Evolutionary conservation across 2,888 invertebrate genomes (phyloP).

Genomic region (Cryptus armator): DNA sequence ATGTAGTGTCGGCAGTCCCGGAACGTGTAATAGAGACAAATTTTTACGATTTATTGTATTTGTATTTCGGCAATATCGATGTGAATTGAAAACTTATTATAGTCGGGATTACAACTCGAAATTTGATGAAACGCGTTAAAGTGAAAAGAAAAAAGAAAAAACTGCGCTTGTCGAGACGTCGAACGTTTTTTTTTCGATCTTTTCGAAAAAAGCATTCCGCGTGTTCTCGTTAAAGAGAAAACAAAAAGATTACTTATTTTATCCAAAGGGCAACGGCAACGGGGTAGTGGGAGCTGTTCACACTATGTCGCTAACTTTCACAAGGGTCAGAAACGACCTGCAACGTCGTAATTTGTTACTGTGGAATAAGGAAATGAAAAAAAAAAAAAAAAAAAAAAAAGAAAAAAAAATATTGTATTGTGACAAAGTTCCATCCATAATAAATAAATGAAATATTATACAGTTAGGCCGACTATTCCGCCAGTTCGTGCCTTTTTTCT

Average conservation of each 20-base stretch:
- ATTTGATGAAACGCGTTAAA: constrained; percentile 7
- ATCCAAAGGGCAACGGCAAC: constrained; percentile 65
- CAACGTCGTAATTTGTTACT: constrained; percentile 71
- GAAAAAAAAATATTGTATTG: constrained; percentile 81
- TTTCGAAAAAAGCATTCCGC: constrained; percentile 4
- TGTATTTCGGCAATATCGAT: constrained; percentile 59
- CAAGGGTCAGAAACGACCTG: constrained; percentile 51
- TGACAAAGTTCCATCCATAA: constrained; percentile 85
- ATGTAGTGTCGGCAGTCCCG: constrained; percentile 77
- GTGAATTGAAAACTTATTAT: constrained; percentile 54
- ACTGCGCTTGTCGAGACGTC: constrained; percentile 8
- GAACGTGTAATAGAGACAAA: constrained; percentile 42
- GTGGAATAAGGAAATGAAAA: constrained; percentile 72
- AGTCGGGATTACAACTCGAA: constrained; percentile 30
- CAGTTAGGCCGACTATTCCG: constrained; percentile 85
- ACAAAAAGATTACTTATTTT: constrained; percentile 34
- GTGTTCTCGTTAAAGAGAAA: constrained; percentile 21
- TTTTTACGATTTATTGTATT: constrained; percentile 35
- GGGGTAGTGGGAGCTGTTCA: constrained; percentile 73
- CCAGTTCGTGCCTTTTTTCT: constrained; percentile 85
- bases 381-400: constrained; percentile 62
- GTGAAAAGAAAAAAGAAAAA: constrained; percentile 10
- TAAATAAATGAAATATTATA: constrained; percentile 83
- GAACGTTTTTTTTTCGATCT: constrained; percentile 57
- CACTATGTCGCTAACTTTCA: constrained; percentile 75